Base-by-base conservation (phyloP, 2,113 vertebrate species). In the Garra rufa region DNA sequence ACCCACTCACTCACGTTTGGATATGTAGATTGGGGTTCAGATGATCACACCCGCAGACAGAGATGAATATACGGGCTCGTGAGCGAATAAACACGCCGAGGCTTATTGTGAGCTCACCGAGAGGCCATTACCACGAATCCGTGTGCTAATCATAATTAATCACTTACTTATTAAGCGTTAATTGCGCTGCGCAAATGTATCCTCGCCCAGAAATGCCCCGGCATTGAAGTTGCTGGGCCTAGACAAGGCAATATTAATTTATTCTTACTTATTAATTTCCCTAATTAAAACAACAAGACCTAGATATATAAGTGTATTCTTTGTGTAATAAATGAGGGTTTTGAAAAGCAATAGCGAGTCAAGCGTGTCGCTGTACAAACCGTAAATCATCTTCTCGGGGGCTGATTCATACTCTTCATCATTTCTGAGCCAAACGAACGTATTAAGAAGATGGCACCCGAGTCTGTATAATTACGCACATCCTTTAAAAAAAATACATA, bases 81-180 rank as follows among this genome's bases (percentile, higher is more conserved):
- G 91, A 92, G 91, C 88, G 88, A 92, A 92, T 95, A 94, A 94
- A 94, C 93, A 93, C 90, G 90, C 86, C 86, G 89, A 91, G 92
- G 83, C 90, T 94, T 93, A 94, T 94, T 94, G 93, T 92, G 92
- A 94, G 90, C 91, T 89, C 91, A 92, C 91, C 88, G 91, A 93
- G 92, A 90, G 91, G 92, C 93, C 92, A 94, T 94, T 94, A 94
- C 89, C 38, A 91, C 87, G 74, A 93, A 93, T 94, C 92, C 92
- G 90, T 70, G 88, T 65, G 84, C 92, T 95, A 95, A 94, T 94
- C 93, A 95, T 95, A 95, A 95, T 95, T 93, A 94, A 95, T 95
- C 94, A 94, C 94, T 95, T 92, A 94, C 93, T 95, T 95, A 95
- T 95, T 94, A 94, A 92, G 89, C 90, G 93, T 94, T 95, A 94